These are phyloP conservation scores for Dendroctonus ponderosae DNA, from an alignment of 1,140 invertebrate species.

Conservation along the genomic window DNA sequence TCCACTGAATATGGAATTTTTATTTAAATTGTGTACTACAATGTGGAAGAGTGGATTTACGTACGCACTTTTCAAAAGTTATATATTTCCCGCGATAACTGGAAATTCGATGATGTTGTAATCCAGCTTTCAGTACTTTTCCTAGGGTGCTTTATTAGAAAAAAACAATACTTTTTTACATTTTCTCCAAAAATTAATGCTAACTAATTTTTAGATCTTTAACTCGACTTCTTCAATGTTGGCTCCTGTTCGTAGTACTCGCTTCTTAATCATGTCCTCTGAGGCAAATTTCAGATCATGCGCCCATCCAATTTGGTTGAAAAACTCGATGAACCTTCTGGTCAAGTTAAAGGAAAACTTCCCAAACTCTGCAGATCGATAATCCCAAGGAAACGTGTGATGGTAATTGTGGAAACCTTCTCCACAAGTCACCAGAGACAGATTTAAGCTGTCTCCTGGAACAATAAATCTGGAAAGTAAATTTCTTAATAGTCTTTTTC, in stretches of 20 bases:
- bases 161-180: too few species aligned
- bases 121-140: too few species aligned
- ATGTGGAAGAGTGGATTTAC: too few species aligned
- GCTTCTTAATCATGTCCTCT: constrained; percentile 55
- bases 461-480: constrained; percentile 56
- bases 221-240: constrained; percentile 47
- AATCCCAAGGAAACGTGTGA: constrained; percentile 69
- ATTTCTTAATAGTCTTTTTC: background rate
- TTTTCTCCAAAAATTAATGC: too few species aligned
- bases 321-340: constrained; percentile 55
- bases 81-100: too few species aligned
- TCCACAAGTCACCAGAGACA: constrained; percentile 57
- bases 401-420: constrained; percentile 54
- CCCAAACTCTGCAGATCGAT: constrained; percentile 63
- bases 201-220: too few species aligned
- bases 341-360: constrained; percentile 53
- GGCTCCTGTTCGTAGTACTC: constrained; percentile 63
- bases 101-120: too few species aligned
- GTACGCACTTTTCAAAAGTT: too few species aligned
- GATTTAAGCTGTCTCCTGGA: constrained; percentile 60
- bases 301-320: constrained; percentile 61
- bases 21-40: too few species aligned
- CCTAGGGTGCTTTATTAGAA: too few species aligned
- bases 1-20: too few species aligned
- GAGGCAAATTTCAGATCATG: constrained; percentile 62